Evolutionary conservation across 1,140 invertebrate genomes (phyloP), one percentile per base, ranked within the genome.

Genomic region (Apocrypta bakeri): DNA sequence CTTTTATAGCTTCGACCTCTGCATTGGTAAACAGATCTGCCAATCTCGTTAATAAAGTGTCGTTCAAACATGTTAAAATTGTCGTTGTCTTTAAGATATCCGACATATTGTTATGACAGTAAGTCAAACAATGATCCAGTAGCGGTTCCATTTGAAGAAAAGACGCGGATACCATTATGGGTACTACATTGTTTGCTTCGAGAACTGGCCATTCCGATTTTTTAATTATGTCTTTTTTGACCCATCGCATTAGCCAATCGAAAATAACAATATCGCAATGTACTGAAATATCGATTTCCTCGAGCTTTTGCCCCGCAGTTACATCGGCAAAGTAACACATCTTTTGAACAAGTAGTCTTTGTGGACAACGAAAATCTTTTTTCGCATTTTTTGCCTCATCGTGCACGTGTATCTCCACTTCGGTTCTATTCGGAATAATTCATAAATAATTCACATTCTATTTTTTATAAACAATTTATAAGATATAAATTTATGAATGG

Each of bases 231-330:
- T 96, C 95, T 71, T 94, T 94, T 89, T 97, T 96, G 0, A 98
- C 96, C 97, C 98, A 99, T 84, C 95, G 94, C 95, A 99, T 98
- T n/a, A 99, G 91, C 98, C 98, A 99, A 85, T 99, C 97, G 90
- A 99, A 99, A 84, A 96, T 96, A 72, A 94, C 95, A 71, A 99
- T 96, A 91, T 99, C 98, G 90, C 98, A 98, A 90, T 99, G 97
- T 0, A 98, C 97, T 0, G 97, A 98, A 85, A 99, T 98, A 87
- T 99, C 98, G 93, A 98, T 98, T 85, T 98, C 97, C 89, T 98
- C 97, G n/a, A 98, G 88, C 69, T 95, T 94, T 91, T 97, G 96
- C 11, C 97, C 96, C 9, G 95, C 94, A 0, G 96, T 97, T 0
- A 97, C 95, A 88, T 98, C 96, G 29, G 97, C 96, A 92, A 98